A percentile compares a stretch with the other conserved stretches of the same genome.
Evolutionary conservation across 1,140 invertebrate genomes (phyloP).

Genomic region (Ceratina australensis): DNA sequence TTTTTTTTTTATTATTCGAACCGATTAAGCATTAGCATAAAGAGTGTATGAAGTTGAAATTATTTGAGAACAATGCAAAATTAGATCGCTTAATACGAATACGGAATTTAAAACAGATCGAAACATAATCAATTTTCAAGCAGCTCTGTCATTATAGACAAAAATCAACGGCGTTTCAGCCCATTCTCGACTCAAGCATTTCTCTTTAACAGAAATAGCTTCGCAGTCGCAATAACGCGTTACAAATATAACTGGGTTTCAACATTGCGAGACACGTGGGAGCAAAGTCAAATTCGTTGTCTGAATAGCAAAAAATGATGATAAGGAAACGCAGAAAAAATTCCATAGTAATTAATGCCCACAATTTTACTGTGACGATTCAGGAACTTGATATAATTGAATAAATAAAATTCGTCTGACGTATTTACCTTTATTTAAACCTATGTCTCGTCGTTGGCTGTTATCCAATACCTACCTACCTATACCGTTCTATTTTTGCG

Average conservation of each 20-base stretch:
- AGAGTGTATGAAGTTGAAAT: no score
- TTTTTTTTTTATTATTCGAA: neutral
- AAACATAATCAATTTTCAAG: no score
- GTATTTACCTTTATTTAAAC: neutral
- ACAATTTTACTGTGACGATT: no score
- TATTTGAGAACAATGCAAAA: neutral
- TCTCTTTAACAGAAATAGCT: slow-evolving; percentile 13
- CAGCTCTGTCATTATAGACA: no score
- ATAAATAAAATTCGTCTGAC: no score
- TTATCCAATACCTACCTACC: slow-evolving; percentile 14
- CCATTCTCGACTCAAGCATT: neutral
- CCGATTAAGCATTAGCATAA: no score
- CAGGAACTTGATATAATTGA: no score
- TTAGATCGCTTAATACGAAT: neutral
- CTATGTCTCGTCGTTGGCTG: neutral
- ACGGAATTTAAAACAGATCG: neutral
- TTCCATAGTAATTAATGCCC: no score
- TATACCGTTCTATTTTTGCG: slow-evolving; percentile 25
- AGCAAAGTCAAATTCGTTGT: neutral
- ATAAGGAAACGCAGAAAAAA: neutral
- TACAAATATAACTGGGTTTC: neutral
- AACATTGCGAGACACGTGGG: neutral
- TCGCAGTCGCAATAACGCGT: slow-evolving; percentile 5
- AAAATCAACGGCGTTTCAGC: neutral
- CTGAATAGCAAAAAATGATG: neutral